Evolutionary conservation across 2,113 vertebrate genomes (phyloP), one percentile per base, ranked within the genome.

Genomic region (Tiliqua scincoides): DNA sequence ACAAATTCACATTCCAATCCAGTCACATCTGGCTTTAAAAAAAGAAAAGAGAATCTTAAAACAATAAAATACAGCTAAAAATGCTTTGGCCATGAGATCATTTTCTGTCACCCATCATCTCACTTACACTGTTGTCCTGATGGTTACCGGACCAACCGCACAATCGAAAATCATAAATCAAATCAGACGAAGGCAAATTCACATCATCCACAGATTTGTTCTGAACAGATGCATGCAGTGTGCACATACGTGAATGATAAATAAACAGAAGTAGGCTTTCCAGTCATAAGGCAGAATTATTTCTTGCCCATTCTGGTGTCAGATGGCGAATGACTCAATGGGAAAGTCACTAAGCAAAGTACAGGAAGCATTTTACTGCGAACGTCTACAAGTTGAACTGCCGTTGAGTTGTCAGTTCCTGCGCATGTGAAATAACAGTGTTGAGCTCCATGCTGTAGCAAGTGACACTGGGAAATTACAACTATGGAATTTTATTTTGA

Each of bases 1-100:
- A 97, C 96, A 97, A 96, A 97, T 97, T 97, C 96, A 97, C 96
- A 97, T 97, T 97, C 96, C 95, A 96, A 93, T 97, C 96, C 93
- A 96, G 96, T 96, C 92, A 96, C 88, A 93, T 96, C 95, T 95
- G 94, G 84, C 93, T 94, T 91, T 71, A 90, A 82, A 85, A 80
- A 81, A 76, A 75, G 89, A 89, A 89, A 88, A 89, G 86, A 91
- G 91, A 94, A 93, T 83, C 81, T 91, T 92, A 95, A 96, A 93
- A 91, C 91, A 95, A 95, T 93, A 96, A 95, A 96, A 96, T 83
- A 93, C 85, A 94, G 93, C 95, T 94, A 84, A 30, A 95, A 94
- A 92, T 88, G 92, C 93, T 95, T 91, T 91, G 89, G 94, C 86
- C 75, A 84, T 92, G 93, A 95, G 94, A 94, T 94, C 93, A 88